Evolutionary conservation across 2,113 vertebrate genomes (phyloP).

Genomic region (Pituophis catenifer): DNA sequence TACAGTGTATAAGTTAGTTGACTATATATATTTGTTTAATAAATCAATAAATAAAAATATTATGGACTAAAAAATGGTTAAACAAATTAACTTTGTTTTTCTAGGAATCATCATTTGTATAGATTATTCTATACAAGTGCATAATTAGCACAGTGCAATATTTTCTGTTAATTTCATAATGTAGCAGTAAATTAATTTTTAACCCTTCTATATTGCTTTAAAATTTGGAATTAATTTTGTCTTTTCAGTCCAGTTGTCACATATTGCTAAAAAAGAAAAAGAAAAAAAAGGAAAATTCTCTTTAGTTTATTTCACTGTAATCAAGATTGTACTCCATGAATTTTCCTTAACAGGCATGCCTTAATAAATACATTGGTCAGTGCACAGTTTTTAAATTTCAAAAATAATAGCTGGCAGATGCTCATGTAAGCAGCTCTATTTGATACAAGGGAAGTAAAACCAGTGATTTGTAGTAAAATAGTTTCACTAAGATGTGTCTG

Average conservation of each 20-base stretch:
- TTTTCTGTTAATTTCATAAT: neutral
- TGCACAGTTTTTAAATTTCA: constrained; percentile 51
- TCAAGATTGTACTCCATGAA: constrained; percentile 13
- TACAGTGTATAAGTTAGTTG: neutral
- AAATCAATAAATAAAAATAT: neutral
- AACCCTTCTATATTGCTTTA: constrained; percentile 58
- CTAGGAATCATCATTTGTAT: neutral
- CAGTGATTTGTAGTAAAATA: constrained; percentile 57
- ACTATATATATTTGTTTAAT: neutral
- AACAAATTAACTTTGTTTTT: neutral
- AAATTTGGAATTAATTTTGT: constrained; percentile 60
- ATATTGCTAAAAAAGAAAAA: neutral
- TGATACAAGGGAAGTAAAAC: constrained; percentile 57
- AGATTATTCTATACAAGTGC: neutral
- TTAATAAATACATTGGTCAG: constrained; percentile 36
- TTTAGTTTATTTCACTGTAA: constrained; percentile 36
- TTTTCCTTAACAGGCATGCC: constrained; percentile 17
- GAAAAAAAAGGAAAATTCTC: constrained; percentile 45
- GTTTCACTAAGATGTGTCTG: constrained; percentile 61
- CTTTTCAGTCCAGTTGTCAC: constrained; percentile 62
- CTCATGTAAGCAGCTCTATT: constrained; percentile 43
- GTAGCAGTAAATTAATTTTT: neutral
- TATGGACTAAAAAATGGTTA: neutral
- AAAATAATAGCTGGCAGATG: constrained; percentile 50
- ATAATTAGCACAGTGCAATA: neutral